These are phyloP conservation scores for Neodon shergylaensis DNA, from an alignment of 2,113 vertebrate genomes.

Conservation along the genomic window DNA sequence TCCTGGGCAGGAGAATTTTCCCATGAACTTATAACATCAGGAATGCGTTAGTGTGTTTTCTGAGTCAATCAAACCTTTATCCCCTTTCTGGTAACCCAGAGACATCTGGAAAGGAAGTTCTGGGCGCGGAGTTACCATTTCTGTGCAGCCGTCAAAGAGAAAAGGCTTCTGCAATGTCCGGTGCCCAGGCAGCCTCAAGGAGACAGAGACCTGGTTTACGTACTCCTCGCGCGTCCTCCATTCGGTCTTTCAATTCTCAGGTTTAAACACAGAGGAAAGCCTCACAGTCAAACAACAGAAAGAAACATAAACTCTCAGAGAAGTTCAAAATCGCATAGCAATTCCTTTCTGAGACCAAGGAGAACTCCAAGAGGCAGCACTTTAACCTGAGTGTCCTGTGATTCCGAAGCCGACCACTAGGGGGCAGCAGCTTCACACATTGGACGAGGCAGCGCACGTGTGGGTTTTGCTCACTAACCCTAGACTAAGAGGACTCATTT, in stretches of 20 bases:
- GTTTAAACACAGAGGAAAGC: not conserved
- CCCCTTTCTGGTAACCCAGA: not conserved
- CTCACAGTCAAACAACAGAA: not conserved
- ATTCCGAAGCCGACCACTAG: not conserved
- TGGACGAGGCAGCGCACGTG: accelerated
- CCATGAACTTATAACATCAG: conserved; percentile 24
- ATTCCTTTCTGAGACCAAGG: not conserved
- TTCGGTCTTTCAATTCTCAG: not conserved
- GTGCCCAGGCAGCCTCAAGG: not conserved
- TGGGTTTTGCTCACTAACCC: not conserved
- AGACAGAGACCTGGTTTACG: not conserved
- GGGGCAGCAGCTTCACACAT: not conserved
- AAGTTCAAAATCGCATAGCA: not conserved
- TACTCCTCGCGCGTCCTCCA: not conserved
- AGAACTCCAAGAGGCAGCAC: not conserved
- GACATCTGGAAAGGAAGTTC: conserved; percentile 3
- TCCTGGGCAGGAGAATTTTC: not conserved
- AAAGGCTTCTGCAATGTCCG: not conserved
- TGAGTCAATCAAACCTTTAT: not conserved
- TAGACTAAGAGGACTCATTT: not conserved
- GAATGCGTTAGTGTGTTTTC: not conserved
- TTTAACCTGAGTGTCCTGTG: not conserved
- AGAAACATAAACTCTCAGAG: not conserved
- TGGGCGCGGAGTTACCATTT: not conserved
- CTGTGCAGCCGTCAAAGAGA: not conserved